Base-by-base conservation (phyloP, 2,797 vertebrate species). In the Phrynocephalus forsythii region DNA sequence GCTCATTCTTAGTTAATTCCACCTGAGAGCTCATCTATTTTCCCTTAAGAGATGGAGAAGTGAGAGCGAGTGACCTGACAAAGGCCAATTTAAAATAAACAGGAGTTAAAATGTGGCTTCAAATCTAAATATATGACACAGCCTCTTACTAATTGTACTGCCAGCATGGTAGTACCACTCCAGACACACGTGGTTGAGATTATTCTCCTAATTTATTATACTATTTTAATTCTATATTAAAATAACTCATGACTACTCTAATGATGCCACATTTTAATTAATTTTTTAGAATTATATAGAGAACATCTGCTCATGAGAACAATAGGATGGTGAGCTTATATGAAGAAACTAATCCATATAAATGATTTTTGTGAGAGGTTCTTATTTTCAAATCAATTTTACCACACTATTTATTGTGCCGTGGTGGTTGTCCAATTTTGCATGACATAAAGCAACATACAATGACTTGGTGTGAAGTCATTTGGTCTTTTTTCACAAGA, bases 291-390 rank as follows among this genome's bases (percentile, higher is more conserved):
- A 66, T 66, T 28, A 71, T 44, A 79, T 44, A 79, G 50, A 83
- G 18, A 71, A n/a, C 9, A 44, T 88, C 67, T 56, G 63, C 38
- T 79, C 60, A 87, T 15, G 75, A 79, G 68, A 73, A 71, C 66
- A 79, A 28, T 15, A 79, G 66, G 56, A 24, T 60, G 13, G 2
- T n/a, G 60, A 52, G 38, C 6, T 75, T 75, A 22, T 73, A n/a
- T 67, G 44, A 75, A 80, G 44, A 5, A 75, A 66, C 33, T 84
- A 88, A 86, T 86, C 75, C 75, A 79, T 71, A 79, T 52, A 71
- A 79, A 85, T 85, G 75, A 79, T 88, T 81, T 88, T 81, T 76
- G 20, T 69, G 30, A 82, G 56, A n/a, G 30, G 30, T 33, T 85
- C 30, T 82, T 76, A 85, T 3, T 18, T 66, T 50, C 72, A 85